Evolutionary conservation across 2,113 vertebrate species (phyloP).

Genomic region (Haemorhous mexicanus): DNA sequence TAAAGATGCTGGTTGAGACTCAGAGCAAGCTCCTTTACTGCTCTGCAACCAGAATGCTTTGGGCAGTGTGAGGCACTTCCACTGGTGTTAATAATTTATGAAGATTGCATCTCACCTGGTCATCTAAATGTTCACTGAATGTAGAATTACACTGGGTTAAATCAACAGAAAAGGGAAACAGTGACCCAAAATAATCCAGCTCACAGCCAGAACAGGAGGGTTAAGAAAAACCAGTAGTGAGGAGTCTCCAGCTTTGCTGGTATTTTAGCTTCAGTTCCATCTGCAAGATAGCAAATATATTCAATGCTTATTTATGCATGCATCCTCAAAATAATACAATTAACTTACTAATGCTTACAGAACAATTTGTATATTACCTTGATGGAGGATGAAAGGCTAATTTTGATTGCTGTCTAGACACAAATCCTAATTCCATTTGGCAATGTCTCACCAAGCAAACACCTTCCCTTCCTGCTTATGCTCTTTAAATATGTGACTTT

Average conservation of each 20-base stretch:
- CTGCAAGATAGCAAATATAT: background rate
- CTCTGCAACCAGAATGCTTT: background rate
- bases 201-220: background rate
- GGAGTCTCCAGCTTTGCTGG: background rate
- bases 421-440: slow-evolving; percentile 46
- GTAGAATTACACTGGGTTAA: background rate
- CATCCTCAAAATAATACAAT: slow-evolving; percentile 58
- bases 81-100: background rate
- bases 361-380: slow-evolving; percentile 50
- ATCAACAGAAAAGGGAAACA: background rate
- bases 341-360: slow-evolving; percentile 43
- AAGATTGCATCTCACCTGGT: background rate
- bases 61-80: background rate
- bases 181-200: background rate
- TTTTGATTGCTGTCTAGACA: slow-evolving; percentile 32
- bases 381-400: slow-evolving; percentile 54
- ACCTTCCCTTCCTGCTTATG: background rate
- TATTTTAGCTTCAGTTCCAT: slow-evolving; percentile 28
- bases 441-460: background rate
- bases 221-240: background rate
- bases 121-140: background rate
- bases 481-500: background rate
- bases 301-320: slow-evolving; percentile 48
- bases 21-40: background rate
- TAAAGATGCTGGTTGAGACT: background rate